Conservation (phyloP, 2,888 invertebrate genomes). For the Yponomeuta cagnagella region DNA sequence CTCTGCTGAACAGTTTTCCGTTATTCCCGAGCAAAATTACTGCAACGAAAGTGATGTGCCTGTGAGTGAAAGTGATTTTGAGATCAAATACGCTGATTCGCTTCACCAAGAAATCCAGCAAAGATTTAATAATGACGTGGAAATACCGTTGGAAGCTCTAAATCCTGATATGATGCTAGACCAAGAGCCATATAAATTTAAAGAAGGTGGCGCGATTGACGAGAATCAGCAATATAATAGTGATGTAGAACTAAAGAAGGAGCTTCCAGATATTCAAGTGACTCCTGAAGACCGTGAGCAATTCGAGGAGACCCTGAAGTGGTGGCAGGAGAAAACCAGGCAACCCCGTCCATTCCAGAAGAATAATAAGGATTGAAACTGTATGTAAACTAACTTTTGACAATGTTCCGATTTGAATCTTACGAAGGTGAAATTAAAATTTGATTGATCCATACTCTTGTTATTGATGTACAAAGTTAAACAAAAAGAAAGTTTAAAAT, state of each 20-base stretch:
- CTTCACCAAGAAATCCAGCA: conserved; percentile 50
- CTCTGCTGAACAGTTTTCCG: conserved; percentile 68
- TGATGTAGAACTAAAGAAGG: conserved; percentile 66
- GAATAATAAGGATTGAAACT: conserved; percentile 24
- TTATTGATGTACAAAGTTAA: too few species aligned
- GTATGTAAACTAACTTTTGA: too few species aligned
- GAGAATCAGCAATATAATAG: conserved; percentile 50
- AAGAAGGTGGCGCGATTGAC: conserved; percentile 55
- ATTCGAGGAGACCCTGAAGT: conserved; percentile 68
- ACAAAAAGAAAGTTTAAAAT: too few species aligned
- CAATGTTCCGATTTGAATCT: too few species aligned
- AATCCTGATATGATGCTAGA: conserved; percentile 50
- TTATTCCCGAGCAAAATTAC: conserved; percentile 65
- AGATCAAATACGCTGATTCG: conserved; percentile 66
- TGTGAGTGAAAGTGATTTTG: conserved; percentile 55
- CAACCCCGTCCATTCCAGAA: conserved; percentile 44
- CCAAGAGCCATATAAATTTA: conserved; percentile 50
- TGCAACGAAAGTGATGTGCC: conserved; percentile 59
- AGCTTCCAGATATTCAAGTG: conserved; percentile 66
- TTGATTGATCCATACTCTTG: too few species aligned
- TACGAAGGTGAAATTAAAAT: too few species aligned
- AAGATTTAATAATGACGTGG: conserved; percentile 38
- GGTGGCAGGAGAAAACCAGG: conserved; percentile 71
- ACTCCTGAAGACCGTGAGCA: conserved; percentile 66
- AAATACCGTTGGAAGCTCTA: conserved; percentile 44